Evolutionary conservation across 1,140 invertebrate genomes (phyloP).

Genomic region (Lepidurus packardi): DNA sequence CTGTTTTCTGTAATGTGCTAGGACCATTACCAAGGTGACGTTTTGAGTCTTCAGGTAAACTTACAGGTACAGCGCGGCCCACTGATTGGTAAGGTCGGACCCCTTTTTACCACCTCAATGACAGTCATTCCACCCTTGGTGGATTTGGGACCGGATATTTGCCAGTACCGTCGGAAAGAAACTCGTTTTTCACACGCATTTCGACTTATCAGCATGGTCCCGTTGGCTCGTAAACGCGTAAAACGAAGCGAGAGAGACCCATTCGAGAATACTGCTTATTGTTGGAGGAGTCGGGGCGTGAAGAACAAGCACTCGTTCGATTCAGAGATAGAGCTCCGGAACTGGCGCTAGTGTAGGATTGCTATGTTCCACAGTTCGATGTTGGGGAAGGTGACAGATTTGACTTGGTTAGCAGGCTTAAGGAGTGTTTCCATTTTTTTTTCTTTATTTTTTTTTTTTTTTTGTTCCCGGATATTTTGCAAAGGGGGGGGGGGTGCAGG

Average conservation of each 20-base stretch:
- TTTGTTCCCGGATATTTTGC: no score
- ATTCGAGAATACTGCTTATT: not conserved
- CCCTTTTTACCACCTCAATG: constrained; percentile 7
- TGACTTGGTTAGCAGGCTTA: no score
- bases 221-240: not conserved
- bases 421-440: no score
- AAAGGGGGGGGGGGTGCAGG: not conserved
- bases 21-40: not conserved
- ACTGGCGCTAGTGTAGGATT: no score
- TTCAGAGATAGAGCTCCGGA: no score
- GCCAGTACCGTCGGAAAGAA: not conserved
- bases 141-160: not conserved
- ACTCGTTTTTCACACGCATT: not conserved
- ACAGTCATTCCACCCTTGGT: constrained; percentile 1
- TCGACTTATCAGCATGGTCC: not conserved
- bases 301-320: not conserved
- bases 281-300: not conserved
- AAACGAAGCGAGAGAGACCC: not conserved
- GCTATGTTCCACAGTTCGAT: no score
- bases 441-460: no score
- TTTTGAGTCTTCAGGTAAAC: not conserved
- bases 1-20: not conserved
- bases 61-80: not conserved
- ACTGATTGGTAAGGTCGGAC: constrained; percentile 16
- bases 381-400: no score